Percentiles rank a stretch among this genome's conserved stretches.
Conservation (phyloP, 2,888 invertebrate species). For the Pristionchus mayeri region DNA sequence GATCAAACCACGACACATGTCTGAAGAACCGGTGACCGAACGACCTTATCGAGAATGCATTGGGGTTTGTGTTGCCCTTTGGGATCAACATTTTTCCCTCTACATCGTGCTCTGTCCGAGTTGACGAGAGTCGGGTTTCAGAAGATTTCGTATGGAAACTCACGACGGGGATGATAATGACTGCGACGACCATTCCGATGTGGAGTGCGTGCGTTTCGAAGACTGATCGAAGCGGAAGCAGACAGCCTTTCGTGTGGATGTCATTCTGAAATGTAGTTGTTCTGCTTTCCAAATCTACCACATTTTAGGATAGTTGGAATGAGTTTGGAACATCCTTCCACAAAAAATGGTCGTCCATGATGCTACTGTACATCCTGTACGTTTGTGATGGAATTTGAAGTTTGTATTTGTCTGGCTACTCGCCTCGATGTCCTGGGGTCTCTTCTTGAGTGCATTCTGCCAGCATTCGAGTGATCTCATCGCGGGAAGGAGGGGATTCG, state of each 20-base stretch:
- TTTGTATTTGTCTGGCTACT: too few relatives aligned
- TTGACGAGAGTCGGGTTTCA: not conserved
- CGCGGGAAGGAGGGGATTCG: constrained; percentile 72
- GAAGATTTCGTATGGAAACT: constrained; percentile 48
- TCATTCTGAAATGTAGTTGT: not conserved
- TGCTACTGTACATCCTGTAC: too few relatives aligned
- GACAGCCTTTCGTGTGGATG: constrained; percentile 68
- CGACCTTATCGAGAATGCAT: too few relatives aligned
- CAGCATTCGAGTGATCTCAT: constrained; percentile 75
- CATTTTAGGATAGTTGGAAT: too few relatives aligned
- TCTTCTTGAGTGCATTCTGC: constrained; percentile 75
- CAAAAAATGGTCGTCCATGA: too few relatives aligned
- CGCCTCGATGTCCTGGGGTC: constrained; percentile 70
- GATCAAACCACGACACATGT: too few relatives aligned
- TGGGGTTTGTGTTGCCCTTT: not conserved
- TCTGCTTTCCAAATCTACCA: too few relatives aligned
- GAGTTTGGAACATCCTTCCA: too few relatives aligned
- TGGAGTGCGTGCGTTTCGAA: constrained; percentile 76
- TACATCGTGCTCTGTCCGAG: too few relatives aligned
- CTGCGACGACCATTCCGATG: constrained; percentile 73
- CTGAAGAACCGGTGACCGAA: too few relatives aligned
- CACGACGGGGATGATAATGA: constrained; percentile 75
- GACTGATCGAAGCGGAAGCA: constrained; percentile 69
- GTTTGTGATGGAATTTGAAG: too few relatives aligned
- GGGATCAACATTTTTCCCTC: too few relatives aligned